These are phyloP conservation scores for Pachliopta kotzebuea DNA, from an alignment of 2,888 invertebrate genomes.

Conservation along the genomic window DNA sequence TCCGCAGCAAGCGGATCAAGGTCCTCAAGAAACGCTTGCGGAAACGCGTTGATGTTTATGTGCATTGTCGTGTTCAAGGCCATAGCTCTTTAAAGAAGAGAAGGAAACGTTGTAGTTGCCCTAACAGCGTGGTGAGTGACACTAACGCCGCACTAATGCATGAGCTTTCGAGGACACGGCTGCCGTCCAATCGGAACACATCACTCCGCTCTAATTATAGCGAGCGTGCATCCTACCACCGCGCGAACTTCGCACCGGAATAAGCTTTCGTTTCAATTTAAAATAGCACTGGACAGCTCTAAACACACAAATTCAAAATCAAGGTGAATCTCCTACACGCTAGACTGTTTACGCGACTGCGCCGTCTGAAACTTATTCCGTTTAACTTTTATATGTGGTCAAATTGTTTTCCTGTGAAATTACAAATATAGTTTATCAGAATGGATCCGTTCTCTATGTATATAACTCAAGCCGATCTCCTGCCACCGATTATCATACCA, in stretches of 20 bases:
- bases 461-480: conserved; percentile 64
- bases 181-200: conserved; percentile 7
- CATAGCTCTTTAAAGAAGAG: conserved; percentile 52
- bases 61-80: conserved; percentile 66
- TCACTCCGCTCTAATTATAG: conserved; percentile 52
- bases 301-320: conserved; percentile 75
- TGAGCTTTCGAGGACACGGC: conserved; percentile 24
- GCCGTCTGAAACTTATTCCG: conserved; percentile 36
- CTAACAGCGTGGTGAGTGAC: conserved; percentile 78
- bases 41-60: conserved; percentile 72
- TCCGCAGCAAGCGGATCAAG: conserved; percentile 59
- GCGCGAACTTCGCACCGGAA: conserved; percentile 72
- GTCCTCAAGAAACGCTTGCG: conserved; percentile 64
- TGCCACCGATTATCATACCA: conserved; percentile 68
- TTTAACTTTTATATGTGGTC: conserved; percentile 20
- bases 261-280: conserved; percentile 68
- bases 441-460: conserved; percentile 76
- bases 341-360: conserved; percentile 53
- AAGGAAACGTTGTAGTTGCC: conserved; percentile 57
- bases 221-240: conserved; percentile 53
- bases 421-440: conserved; percentile 17
- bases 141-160: conserved; percentile 46
- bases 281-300: conserved; percentile 70
- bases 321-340: conserved; percentile 66
- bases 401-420: conserved; percentile 1